Base-by-base conservation (phyloP, 1,140 invertebrate species). In the Diplogasteroides magnus region DNA sequence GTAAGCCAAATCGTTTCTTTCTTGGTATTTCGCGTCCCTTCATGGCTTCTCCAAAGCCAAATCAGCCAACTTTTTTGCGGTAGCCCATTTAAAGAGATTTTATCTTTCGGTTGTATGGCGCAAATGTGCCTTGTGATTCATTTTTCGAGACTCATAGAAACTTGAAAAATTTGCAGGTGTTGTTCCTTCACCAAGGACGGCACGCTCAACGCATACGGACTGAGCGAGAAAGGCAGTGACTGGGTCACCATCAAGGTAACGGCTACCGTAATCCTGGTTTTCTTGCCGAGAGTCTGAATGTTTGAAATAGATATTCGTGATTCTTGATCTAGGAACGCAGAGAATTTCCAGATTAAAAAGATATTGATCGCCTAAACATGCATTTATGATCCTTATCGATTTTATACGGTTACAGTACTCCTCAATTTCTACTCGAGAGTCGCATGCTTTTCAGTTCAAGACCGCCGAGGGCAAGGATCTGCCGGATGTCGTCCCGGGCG, bases 181-280 rank as follows among this genome's bases (percentile, higher is more conserved):
- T 89, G 87, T 59, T 85, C 88, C 37, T 98, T 96, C 85, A 94
- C 93, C 1, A 90, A 97, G 80, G 90, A 97, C 87, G 94, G 94
- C 1, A 86, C 87, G 76, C 89, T 89, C 57, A 90, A 93, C 86
- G 93, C 93, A 0, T 98, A 97, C 86, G 91, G 90, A 2, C 85
- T 98, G 0, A 93, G 91, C 77, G 88, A 88, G 66, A 94, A 90
- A 85, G 95, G 94, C 11, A 95, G 93, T 25, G 67, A 98, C 83
- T 98, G 95, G 94, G 88, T 90, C 70, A 91, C 89, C 28, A 92
- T 98, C 3, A 84, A 86, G 77, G 85, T 87, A n/a, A 63, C 25
- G 28, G 25, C 23, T 56, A 19, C 55, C 55, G 55, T 56, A 19
- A 19, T 56, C 55, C n/a, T n/a, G n/a, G n/a, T n/a, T n/a, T n/a